Conservation (phyloP, 1,140 invertebrate genomes). For the Procambarus clarkii region DNA sequence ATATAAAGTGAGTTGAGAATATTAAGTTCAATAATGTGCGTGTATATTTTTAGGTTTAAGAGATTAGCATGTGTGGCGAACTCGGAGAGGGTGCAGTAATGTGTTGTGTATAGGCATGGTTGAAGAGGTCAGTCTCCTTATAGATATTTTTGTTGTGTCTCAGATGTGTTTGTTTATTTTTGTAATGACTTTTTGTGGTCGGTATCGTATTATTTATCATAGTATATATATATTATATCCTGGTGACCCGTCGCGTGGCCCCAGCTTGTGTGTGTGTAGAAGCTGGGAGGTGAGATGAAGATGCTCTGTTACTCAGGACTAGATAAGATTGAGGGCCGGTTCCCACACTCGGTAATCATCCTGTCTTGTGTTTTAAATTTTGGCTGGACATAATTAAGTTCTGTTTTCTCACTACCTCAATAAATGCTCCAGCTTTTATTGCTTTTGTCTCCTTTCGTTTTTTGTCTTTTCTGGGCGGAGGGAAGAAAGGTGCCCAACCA, state of each 20-base stretch:
- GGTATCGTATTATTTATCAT: constrained; percentile 41
- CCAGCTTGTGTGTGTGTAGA: background rate
- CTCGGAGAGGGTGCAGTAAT: background rate
- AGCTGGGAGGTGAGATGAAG: background rate
- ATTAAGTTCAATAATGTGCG: background rate
- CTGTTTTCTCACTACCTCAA: too few species aligned
- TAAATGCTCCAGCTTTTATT: too few species aligned
- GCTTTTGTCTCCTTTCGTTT: too few species aligned
- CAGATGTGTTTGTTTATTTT: constrained; percentile 54
- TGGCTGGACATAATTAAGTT: too few species aligned
- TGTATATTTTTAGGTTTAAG: background rate
- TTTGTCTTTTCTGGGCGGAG: too few species aligned
- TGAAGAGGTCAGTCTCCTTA: background rate
- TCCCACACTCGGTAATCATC: background rate
- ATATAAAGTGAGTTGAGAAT: background rate
- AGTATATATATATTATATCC: constrained; percentile 25
- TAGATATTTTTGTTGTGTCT: background rate
- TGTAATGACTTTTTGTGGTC: constrained; percentile 43
- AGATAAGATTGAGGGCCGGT: background rate
- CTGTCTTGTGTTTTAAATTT: too few species aligned
- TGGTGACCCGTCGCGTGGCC: background rate
- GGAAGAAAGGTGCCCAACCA: too few species aligned
- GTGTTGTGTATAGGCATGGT: too few species aligned
- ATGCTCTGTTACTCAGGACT: constrained; percentile 37
- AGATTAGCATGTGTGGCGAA: background rate